Conservation (phyloP, 2,797 vertebrate genomes). For the Uromys caudimaculatus region DNA sequence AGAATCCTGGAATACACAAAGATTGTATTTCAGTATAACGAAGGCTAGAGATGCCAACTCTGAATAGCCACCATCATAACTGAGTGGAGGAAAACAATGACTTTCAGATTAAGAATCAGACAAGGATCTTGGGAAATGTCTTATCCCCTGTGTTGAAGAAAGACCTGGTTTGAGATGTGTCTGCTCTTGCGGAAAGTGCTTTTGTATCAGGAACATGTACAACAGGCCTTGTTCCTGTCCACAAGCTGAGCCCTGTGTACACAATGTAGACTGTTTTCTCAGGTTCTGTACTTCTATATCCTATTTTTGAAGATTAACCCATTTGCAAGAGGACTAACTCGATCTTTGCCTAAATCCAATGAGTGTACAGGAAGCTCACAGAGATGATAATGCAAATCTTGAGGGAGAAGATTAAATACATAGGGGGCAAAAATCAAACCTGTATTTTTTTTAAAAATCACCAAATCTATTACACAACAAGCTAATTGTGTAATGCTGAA, state of each 20-base stretch:
- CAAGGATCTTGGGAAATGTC: constrained; percentile 79
- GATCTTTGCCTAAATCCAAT: constrained; percentile 82
- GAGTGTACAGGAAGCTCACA: constrained; percentile 78
- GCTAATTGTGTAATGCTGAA: constrained; percentile 80
- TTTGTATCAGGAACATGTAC: constrained; percentile 85
- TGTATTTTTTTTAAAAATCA: constrained; percentile 70
- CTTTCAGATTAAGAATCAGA: neutral
- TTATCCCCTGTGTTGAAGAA: constrained; percentile 74
- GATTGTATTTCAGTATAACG: neutral
- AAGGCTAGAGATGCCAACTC: neutral
- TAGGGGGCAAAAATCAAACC: constrained; percentile 66
- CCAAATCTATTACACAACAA: constrained; percentile 78
- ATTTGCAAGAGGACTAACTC: constrained; percentile 87
- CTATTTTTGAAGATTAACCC: constrained; percentile 89
- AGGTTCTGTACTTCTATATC: constrained; percentile 91
- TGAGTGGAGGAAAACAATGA: neutral
- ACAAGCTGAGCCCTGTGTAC: constrained; percentile 90
- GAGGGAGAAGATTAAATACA: constrained; percentile 24
- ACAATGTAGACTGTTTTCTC: constrained; percentile 88
- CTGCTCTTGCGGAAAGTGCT: constrained; percentile 86
- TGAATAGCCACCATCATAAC: neutral
- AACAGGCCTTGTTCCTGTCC: constrained; percentile 85
- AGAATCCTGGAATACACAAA: neutral
- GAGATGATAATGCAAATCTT: constrained; percentile 68
- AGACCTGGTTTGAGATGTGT: constrained; percentile 36